These are phyloP conservation scores for Glyptemys insculpta DNA, from an alignment of 2,797 vertebrate species.

Conservation along the genomic window DNA sequence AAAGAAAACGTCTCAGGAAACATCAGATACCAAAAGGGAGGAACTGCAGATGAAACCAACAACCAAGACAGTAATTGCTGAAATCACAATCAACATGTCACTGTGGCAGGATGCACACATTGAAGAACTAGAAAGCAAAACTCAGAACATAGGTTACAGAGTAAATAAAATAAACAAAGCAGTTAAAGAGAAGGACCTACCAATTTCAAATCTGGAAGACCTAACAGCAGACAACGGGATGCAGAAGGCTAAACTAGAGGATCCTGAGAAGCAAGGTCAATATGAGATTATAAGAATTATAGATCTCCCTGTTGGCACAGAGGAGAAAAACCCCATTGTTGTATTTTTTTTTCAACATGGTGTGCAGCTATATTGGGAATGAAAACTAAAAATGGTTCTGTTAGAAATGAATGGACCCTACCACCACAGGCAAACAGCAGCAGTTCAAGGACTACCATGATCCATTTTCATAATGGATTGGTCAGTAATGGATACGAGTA, in stretches of 20 bases:
- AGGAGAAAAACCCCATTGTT: constrained; percentile 31
- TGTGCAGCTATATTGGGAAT: constrained; percentile 6
- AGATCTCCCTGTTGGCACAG: background rate
- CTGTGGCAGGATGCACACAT: accelerated
- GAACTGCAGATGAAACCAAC: background rate
- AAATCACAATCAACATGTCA: accelerated
- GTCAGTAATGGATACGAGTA: background rate
- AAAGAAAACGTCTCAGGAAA: background rate
- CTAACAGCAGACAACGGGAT: accelerated
- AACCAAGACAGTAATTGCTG: background rate
- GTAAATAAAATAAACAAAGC: background rate
- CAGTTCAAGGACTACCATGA: background rate
- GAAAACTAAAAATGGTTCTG: background rate
- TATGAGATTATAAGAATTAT: constrained; percentile 31
- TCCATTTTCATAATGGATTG: background rate
- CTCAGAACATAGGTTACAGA: background rate
- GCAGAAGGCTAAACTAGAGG: background rate
- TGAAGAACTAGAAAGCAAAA: background rate
- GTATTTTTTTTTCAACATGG: constrained; percentile 12
- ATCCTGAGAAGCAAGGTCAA: constrained; percentile 6
- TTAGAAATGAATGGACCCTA: background rate
- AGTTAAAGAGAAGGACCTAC: background rate
- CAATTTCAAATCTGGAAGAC: background rate
- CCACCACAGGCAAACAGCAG: background rate
- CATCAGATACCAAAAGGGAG: background rate